Evolutionary conservation across 2,113 vertebrate genomes (phyloP).

Genomic region (Gnathonemus echidnorhynchus): DNA sequence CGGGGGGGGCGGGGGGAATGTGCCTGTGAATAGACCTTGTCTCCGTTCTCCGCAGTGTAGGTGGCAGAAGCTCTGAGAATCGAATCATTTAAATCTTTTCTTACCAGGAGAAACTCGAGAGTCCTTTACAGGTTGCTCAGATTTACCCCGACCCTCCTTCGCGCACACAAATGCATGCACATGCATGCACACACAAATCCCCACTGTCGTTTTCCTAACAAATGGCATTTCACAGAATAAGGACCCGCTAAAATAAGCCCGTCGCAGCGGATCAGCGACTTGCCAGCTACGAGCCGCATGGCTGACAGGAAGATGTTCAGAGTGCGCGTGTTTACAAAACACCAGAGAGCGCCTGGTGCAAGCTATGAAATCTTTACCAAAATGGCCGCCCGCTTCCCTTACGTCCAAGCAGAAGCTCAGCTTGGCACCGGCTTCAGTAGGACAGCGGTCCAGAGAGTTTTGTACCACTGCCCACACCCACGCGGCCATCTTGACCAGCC

Average conservation of each 20-base stretch:
- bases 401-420: slow-evolving; percentile 37
- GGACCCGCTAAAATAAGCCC: background rate
- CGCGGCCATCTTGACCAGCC: slow-evolving; percentile 30
- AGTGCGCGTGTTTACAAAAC: slow-evolving; percentile 1
- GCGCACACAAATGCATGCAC: background rate
- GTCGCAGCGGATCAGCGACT: background rate
- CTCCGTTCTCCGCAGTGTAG: background rate
- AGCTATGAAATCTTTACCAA: background rate
- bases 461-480: slow-evolving; percentile 36
- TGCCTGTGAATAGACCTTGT: background rate
- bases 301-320: background rate
- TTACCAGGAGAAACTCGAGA: background rate
- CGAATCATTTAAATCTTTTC: background rate
- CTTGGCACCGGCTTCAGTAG: slow-evolving; percentile 25
- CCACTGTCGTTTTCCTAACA: background rate
- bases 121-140: background rate
- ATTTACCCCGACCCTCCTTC: background rate
- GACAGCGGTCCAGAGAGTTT: slow-evolving; percentile 25
- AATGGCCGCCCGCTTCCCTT: background rate
- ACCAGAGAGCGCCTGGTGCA: background rate
- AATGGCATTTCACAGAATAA: slow-evolving; percentile 15
- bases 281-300: background rate
- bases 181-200: background rate
- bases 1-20: background rate
- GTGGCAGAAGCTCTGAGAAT: background rate